Conservation (phyloP, 2,888 invertebrate species). For the Tolmerus cingulatus region DNA sequence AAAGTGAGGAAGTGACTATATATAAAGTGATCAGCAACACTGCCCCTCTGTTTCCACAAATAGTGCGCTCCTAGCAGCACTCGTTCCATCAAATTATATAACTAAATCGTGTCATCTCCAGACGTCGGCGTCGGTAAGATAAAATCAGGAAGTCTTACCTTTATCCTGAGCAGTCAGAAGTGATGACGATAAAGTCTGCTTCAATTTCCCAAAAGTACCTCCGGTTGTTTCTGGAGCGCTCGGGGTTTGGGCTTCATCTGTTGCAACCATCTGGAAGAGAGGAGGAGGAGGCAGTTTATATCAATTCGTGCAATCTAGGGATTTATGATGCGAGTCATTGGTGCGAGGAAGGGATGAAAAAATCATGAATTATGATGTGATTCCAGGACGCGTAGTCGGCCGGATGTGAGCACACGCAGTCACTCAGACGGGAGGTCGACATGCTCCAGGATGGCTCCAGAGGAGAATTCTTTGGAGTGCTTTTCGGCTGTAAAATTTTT, state of each 20-base stretch:
- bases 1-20: background rate
- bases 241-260: slow-evolving; percentile 72
- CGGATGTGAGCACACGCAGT: background rate
- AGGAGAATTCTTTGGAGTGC: background rate
- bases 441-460: background rate
- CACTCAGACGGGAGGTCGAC: background rate
- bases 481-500: background rate
- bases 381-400: background rate
- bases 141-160: slow-evolving; percentile 65
- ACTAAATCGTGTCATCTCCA: background rate
- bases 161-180: slow-evolving; percentile 85
- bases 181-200: slow-evolving; percentile 82
- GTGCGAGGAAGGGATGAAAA: background rate
- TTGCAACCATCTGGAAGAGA: slow-evolving; percentile 78
- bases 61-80: background rate
- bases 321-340: background rate
- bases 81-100: background rate
- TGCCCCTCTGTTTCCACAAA: background rate
- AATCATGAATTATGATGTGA: background rate
- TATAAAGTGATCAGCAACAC: background rate
- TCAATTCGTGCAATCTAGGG: background rate
- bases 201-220: slow-evolving; percentile 83
- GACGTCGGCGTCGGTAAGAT: background rate
- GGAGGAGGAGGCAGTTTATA: background rate
- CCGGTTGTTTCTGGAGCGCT: slow-evolving; percentile 70